Evolutionary conservation across 2,113 vertebrate genomes (phyloP).

Genomic region (Argyrosomus japonicus): DNA sequence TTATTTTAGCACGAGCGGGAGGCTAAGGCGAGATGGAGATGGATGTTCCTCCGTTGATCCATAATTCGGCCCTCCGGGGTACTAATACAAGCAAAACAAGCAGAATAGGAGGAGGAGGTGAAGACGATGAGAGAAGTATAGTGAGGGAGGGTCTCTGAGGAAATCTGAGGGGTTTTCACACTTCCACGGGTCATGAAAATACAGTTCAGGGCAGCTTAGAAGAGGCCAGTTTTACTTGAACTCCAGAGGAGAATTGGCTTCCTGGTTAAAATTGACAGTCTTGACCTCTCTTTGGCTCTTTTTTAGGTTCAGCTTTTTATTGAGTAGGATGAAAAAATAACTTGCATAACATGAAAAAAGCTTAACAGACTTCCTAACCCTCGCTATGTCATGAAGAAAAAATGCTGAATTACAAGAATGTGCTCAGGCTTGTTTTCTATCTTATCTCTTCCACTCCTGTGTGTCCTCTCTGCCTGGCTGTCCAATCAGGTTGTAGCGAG

Average conservation of each 20-base stretch:
- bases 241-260: slow-evolving; percentile 20
- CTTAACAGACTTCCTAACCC: background rate
- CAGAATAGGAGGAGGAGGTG: slow-evolving; percentile 53
- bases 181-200: slow-evolving; percentile 65
- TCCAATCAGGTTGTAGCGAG: slow-evolving; percentile 63
- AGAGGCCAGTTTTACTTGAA: slow-evolving; percentile 80
- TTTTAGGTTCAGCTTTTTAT: slow-evolving; percentile 10
- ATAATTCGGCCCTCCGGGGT: slow-evolving; percentile 81
- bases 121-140: slow-evolving; percentile 19
- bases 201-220: slow-evolving; percentile 77
- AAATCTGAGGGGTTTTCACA: slow-evolving; percentile 40
- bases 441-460: slow-evolving; percentile 62
- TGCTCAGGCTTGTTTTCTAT: slow-evolving; percentile 34
- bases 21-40: slow-evolving; percentile 82
- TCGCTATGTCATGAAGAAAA: slow-evolving; percentile 5
- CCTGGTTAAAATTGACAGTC: slow-evolving; percentile 15
- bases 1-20: slow-evolving; percentile 85
- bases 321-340: background rate
- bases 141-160: slow-evolving; percentile 36
- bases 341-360: background rate
- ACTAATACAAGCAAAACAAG: slow-evolving; percentile 76
- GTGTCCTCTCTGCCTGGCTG: slow-evolving; percentile 41
- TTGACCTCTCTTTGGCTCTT: background rate
- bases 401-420: slow-evolving; percentile 52
- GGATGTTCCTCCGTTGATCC: slow-evolving; percentile 83